Conservation (phyloP, 1,140 invertebrate genomes). For the Calliphora vicina region DNA sequence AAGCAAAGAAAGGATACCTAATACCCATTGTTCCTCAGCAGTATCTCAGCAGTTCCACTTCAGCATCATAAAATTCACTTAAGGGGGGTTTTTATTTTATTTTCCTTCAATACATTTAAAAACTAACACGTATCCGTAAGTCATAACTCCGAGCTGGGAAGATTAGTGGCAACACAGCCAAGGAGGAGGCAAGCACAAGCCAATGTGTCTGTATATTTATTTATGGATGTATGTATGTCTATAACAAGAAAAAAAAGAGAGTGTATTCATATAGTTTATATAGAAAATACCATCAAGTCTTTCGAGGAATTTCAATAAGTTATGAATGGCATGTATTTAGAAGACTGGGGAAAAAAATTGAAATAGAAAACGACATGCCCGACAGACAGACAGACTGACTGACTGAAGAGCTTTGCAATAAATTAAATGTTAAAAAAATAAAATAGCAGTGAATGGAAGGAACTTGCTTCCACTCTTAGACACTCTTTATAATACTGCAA, state of each 20-base stretch:
- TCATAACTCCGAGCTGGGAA: slow-evolving; percentile 1
- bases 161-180: background rate
- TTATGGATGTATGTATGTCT: too few relatives aligned
- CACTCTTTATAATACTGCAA: background rate
- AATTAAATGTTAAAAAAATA: background rate
- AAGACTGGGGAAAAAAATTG: background rate
- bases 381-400: background rate
- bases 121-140: slow-evolving; percentile 17
- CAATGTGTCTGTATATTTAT: too few relatives aligned
- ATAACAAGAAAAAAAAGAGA: background rate
- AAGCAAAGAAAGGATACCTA: too few relatives aligned
- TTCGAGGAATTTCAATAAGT: background rate
- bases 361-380: background rate
- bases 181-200: too few relatives aligned
- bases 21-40: background rate
- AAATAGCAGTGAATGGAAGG: background rate
- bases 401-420: background rate
- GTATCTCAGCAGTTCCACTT: background rate
- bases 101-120: background rate
- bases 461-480: too few relatives aligned
- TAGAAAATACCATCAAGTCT: slow-evolving; percentile 8
- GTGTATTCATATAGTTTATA: background rate
- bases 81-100: background rate
- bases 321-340: slow-evolving; percentile 2
- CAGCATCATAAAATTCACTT: slow-evolving; percentile 27